Conservation (phyloP, 2,888 invertebrate genomes). For the Tillus elongatus region DNA sequence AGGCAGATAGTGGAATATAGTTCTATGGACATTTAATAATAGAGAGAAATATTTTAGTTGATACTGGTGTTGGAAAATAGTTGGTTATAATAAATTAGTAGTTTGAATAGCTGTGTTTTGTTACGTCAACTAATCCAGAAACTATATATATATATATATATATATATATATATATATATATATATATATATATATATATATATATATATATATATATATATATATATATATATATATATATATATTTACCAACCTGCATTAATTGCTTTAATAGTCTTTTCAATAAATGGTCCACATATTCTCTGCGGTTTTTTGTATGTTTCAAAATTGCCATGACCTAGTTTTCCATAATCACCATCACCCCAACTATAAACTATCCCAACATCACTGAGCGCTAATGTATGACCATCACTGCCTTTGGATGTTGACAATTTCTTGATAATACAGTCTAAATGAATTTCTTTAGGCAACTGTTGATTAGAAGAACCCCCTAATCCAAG, state of each 20-base stretch:
- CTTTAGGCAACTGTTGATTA: conserved; percentile 50
- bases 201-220: no score
- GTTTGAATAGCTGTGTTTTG: no score
- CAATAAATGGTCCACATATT: conserved; percentile 42
- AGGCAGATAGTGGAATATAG: no score
- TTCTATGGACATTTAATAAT: no score
- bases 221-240: no score
- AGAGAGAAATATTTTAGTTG: no score
- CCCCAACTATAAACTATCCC: conserved; percentile 51
- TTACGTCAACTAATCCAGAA: no score
- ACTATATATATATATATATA: no score
- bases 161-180: no score
- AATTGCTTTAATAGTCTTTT: conserved; percentile 44
- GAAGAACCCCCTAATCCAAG: conserved; percentile 55
- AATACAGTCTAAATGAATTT: conserved; percentile 45
- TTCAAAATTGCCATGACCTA: conserved; percentile 47
- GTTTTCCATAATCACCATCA: conserved; percentile 51
- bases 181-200: no score
- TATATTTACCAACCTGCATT: conserved; percentile 41
- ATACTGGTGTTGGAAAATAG: no score
- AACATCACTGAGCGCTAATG: conserved; percentile 46
- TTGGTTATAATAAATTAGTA: no score
- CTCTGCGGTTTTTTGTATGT: conserved; percentile 49
- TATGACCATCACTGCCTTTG: conserved; percentile 51
- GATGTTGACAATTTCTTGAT: conserved; percentile 47